Base-by-base conservation (phyloP, 2,797 vertebrate genomes). In the Peromyscus nudipes region DNA sequence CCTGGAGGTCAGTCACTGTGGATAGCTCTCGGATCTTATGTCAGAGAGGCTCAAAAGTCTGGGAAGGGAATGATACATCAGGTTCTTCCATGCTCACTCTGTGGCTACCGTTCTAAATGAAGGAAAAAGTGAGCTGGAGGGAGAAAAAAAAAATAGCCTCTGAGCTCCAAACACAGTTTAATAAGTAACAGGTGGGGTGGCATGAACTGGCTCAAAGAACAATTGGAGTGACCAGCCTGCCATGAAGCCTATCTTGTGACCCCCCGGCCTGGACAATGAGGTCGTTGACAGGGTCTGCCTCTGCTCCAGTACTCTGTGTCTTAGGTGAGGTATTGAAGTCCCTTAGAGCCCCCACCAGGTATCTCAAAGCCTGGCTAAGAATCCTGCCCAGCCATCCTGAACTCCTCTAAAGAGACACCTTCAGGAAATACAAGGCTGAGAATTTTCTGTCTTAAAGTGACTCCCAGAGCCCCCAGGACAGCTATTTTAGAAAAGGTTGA, bases 361-460 rank as follows among this genome's bases (percentile, higher is more conserved):
- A 49, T 37, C n/a, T 82, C 71, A 76, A 89, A 6, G 21, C 57
- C 60, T 55, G 27, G 19, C 81, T 90, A 60, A 81, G 23, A 75
- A 89, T 46, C 13, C 21, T 34, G 67, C 17, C 40, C 90, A 81
- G 75, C 67, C 40, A 86, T 27, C 40, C 69, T 82, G 76, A 97
- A 62, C 62, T 73, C 67, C 83, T 96, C 37, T 93, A 52, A 79
- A 89, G 85, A 92, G 60, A 23, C 0, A 1, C 37, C 73, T 85
- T 69, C 21, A 77, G 76, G 83, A 94, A 88, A 94, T 82, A 65
- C 52, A 94, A 96, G 89, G 89, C 49, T 60, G 34, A 92, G 46
- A 67, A 94, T 95, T 88, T 86, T 92, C 75, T 96, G 79, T 89
- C 86, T 97, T 91, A 55, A 94, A 97, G 91, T 90, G 96, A 92